Conservation (phyloP, 2,797 vertebrate genomes). For the Podargus strigoides region DNA sequence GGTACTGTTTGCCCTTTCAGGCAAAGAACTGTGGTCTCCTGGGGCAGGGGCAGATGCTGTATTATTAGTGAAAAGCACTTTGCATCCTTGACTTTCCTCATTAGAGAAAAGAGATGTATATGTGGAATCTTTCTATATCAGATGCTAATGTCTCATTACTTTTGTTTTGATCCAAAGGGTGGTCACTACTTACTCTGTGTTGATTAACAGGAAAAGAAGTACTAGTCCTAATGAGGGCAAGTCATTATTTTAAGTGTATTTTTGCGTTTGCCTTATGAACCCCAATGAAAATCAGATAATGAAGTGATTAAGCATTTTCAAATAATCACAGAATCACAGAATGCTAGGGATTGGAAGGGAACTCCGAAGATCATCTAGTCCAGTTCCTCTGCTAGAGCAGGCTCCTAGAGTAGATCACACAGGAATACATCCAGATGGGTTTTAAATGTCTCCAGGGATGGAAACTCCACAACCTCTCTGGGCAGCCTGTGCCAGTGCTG, state of each 20-base stretch:
- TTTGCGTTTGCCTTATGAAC: background rate
- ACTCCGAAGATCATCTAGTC: too few species aligned
- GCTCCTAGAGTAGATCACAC: too few species aligned
- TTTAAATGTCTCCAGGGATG: too few species aligned
- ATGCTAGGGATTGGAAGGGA: too few species aligned
- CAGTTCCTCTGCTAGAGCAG: background rate
- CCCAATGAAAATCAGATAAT: background rate
- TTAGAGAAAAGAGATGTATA: background rate
- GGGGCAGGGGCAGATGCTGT: background rate
- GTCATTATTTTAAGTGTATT: too few species aligned
- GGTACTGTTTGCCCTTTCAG: background rate
- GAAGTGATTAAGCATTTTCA: background rate
- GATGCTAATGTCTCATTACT: background rate
- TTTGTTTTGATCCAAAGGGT: background rate
- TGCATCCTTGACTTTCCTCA: background rate
- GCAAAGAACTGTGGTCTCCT: background rate
- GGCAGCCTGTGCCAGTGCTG: too few species aligned
- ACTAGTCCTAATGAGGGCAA: background rate
- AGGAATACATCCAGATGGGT: too few species aligned
- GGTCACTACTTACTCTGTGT: background rate
- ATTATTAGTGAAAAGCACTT: background rate
- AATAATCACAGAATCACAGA: constrained; percentile 21
- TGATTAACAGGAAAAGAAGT: background rate
- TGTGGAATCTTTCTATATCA: background rate
- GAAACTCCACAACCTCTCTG: too few species aligned